Evolutionary conservation across 2,113 vertebrate species (phyloP).

Genomic region (Progne subis): DNA sequence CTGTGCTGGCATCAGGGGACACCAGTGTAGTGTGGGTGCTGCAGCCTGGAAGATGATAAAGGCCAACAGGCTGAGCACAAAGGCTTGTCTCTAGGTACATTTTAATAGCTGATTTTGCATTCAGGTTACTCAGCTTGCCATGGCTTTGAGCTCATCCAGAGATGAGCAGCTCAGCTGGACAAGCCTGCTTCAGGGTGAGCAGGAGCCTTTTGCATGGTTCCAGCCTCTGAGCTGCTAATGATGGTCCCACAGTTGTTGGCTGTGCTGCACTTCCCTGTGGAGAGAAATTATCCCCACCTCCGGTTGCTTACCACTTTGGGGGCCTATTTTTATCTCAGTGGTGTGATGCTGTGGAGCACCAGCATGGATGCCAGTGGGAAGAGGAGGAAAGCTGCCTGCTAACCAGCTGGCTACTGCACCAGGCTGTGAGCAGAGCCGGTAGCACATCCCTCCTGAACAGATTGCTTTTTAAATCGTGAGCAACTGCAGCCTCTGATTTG

Average conservation of each 20-base stretch:
- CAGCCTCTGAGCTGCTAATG: neutral
- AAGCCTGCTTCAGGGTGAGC: neutral
- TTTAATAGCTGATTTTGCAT: neutral
- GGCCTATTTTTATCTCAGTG: neutral
- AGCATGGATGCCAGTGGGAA: neutral
- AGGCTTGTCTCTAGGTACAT: neutral
- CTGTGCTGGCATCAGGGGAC: neutral
- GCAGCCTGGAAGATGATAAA: neutral
- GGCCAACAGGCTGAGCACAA: neutral
- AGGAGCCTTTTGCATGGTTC: accelerated
- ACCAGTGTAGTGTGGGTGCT: accelerated
- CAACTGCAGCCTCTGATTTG: neutral
- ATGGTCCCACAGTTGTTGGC: neutral
- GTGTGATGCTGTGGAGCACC: neutral
- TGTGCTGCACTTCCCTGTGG: neutral
- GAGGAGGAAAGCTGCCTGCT: neutral
- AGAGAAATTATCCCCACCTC: neutral
- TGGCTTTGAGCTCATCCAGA: neutral
- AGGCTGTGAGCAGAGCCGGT: neutral
- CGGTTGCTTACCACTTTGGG: neutral
- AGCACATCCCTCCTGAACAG: neutral
- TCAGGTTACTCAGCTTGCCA: neutral
- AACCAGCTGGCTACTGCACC: neutral
- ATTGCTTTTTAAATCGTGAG: neutral
- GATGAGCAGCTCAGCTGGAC: neutral